Evolutionary conservation across 2,113 vertebrate species (phyloP).

Genomic region (Trematomus loennbergii): DNA sequence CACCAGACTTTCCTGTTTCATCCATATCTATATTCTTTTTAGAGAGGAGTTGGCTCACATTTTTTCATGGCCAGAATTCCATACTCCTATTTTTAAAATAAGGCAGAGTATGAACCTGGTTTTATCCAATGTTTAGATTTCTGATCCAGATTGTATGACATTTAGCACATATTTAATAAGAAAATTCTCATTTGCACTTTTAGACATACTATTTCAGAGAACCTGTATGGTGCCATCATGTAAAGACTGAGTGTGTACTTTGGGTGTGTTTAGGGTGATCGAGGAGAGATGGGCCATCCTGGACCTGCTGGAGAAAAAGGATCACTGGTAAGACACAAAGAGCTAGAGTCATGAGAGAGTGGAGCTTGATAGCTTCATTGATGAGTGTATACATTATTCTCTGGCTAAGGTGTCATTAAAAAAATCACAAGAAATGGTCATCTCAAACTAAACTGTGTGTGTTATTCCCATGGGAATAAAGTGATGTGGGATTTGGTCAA

Average conservation of each 20-base stretch:
- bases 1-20: too few relatives aligned
- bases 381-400: background rate
- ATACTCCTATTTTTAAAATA: too few relatives aligned
- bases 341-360: background rate
- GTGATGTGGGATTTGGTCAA: constrained; percentile 23
- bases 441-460: constrained; percentile 45
- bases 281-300: constrained; percentile 91
- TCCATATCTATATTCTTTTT: too few relatives aligned
- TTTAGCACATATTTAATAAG: too few relatives aligned
- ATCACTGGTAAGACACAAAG: constrained; percentile 86
- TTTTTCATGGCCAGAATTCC: too few relatives aligned
- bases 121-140: too few relatives aligned
- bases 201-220: too few relatives aligned
- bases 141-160: too few relatives aligned
- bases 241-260: constrained; percentile 18
- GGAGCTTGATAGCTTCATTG: background rate
- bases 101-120: too few relatives aligned
- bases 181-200: too few relatives aligned
- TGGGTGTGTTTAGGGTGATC: constrained; percentile 87
- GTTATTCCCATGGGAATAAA: constrained; percentile 81
- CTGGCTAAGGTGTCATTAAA: background rate
- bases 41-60: too few relatives aligned
- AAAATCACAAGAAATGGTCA: constrained; percentile 16
- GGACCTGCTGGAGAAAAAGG: constrained; percentile 95
- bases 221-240: too few relatives aligned